phyloP scores from a whole-genome alignment of 2,113 vertebrate genomes.

The Crotalus viridis region DNA sequence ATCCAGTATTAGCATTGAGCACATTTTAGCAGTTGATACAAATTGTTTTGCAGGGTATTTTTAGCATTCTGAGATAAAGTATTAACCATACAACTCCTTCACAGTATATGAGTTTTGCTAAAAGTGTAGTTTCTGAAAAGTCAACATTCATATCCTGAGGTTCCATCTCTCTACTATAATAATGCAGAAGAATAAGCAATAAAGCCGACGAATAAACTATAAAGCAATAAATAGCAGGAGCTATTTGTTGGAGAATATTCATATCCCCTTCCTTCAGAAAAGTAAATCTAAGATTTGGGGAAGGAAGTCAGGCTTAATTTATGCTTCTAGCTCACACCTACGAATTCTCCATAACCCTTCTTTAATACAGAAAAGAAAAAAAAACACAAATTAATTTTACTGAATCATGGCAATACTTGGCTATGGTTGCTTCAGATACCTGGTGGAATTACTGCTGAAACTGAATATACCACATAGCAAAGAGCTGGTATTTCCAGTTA shows the following conservation, averaged over 20 bases:
- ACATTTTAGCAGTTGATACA: background rate
- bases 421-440: background rate
- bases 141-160: background rate
- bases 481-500: background rate
- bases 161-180: background rate
- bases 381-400: background rate
- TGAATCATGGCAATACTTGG: background rate
- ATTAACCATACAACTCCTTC: conserved; percentile 2
- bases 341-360: background rate
- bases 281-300: background rate
- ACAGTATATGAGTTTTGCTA: background rate
- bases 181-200: background rate
- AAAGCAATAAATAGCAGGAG: background rate
- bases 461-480: background rate
- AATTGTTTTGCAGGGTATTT: background rate
- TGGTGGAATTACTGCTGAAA: background rate
- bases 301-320: background rate
- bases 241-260: background rate
- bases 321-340: background rate
- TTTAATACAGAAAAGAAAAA: background rate
- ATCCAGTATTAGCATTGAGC: background rate
- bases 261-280: background rate
- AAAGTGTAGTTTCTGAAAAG: background rate
- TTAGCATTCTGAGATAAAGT: background rate
- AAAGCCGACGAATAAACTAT: background rate